Percentiles rank a stretch among this genome's conserved stretches.
Evolutionary conservation across 2,888 invertebrate species (phyloP).

Genomic region (Xestia c-nigrum): DNA sequence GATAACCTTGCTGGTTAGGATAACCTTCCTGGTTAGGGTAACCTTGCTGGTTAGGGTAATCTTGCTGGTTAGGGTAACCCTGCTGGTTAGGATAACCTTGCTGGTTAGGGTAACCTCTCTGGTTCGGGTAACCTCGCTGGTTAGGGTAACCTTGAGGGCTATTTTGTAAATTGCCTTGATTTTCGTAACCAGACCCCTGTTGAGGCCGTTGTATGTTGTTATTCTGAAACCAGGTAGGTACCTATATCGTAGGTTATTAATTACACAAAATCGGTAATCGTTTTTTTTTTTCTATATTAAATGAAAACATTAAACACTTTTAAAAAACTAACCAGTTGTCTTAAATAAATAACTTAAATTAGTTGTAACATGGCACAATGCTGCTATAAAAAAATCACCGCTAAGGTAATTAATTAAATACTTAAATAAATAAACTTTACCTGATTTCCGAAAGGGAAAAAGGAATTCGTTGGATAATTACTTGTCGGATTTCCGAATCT

Average conservation of each 20-base stretch:
- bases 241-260: background rate
- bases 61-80: constrained; percentile 29
- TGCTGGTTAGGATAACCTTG: constrained; percentile 24
- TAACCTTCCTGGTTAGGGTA: constrained; percentile 13
- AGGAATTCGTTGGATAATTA: constrained; percentile 71
- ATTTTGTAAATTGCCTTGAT: constrained; percentile 38
- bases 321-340: background rate
- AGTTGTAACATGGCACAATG: background rate
- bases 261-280: background rate
- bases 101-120: constrained; percentile 17
- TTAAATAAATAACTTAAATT: background rate
- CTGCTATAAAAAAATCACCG: background rate
- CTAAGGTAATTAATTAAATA: constrained; percentile 46
- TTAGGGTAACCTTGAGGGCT: constrained; percentile 35
- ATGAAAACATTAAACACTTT: background rate
- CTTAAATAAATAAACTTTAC: constrained; percentile 60
- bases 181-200: constrained; percentile 25
- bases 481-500: constrained; percentile 67
- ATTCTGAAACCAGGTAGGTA: constrained; percentile 40
- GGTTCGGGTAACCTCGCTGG: constrained; percentile 26
- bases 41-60: constrained; percentile 24
- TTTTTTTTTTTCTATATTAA: background rate
- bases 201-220: constrained; percentile 32
- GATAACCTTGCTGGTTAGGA: constrained; percentile 24
- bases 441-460: constrained; percentile 68